These are phyloP conservation scores for Drosophila ogumai DNA, from an alignment of 1,140 invertebrate genomes.

Conservation along the genomic window DNA sequence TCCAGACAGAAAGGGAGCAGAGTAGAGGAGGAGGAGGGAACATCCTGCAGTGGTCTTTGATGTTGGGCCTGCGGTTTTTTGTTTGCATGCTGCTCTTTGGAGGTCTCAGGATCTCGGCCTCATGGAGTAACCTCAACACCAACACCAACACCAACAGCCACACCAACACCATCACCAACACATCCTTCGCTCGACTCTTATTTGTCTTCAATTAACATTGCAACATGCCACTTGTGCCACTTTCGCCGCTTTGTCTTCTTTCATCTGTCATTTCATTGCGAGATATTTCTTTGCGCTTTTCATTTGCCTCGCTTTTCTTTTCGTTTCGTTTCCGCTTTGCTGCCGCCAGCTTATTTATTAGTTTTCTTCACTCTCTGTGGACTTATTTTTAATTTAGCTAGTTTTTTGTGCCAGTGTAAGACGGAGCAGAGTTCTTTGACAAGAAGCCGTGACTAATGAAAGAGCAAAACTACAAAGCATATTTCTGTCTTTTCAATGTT, in stretches of 20 bases:
- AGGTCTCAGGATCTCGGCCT: constrained; percentile 26
- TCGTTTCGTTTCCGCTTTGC: constrained; percentile 20
- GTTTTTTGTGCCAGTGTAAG: constrained; percentile 32
- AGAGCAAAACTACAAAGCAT: constrained; percentile 53
- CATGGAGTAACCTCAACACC: constrained; percentile 42
- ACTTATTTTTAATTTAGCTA: constrained; percentile 54
- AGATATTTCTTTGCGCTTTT: constrained; percentile 48
- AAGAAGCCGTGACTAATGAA: constrained; percentile 53
- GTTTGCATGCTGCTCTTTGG: constrained; percentile 49
- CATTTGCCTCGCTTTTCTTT: constrained; percentile 31
- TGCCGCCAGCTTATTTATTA: constrained; percentile 59
- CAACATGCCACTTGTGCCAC: constrained; percentile 66
- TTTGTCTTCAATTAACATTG: constrained; percentile 71
- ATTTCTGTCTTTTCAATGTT: constrained; percentile 45
- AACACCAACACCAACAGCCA: constrained; percentile 12
- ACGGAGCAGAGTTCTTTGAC: constrained; percentile 38
- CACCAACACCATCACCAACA: not conserved
- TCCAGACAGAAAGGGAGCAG: not conserved
- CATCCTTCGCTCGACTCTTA: constrained; percentile 37
- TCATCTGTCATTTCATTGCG: constrained; percentile 36
- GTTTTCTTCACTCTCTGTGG: constrained; percentile 38
- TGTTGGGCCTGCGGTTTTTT: constrained; percentile 55
- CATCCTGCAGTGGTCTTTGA: constrained; percentile 48
- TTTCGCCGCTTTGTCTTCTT: constrained; percentile 48
- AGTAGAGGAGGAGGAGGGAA: not conserved